phyloP scores from a whole-genome alignment of 2,888 invertebrate species.

The Galerucella calmariensis region DNA sequence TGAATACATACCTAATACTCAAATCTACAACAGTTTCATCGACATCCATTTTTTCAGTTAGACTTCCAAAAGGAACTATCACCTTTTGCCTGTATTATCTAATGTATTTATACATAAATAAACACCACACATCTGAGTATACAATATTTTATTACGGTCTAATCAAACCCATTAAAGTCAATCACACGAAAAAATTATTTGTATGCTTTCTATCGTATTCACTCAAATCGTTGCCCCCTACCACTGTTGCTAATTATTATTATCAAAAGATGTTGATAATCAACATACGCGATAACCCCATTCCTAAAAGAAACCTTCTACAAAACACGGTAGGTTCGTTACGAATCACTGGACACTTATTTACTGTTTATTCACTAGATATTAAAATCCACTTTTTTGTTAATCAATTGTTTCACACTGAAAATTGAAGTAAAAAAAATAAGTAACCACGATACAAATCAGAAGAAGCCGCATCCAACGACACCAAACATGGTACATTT shows the following conservation, averaged over 20 bases:
- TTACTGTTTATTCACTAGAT: slow-evolving; percentile 9
- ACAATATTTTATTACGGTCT: slow-evolving; percentile 11
- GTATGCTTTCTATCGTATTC: slow-evolving; percentile 36
- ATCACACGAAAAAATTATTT: slow-evolving; percentile 26
- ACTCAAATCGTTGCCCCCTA: slow-evolving; percentile 30
- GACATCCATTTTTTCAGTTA: slow-evolving; percentile 79
- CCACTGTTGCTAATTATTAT: slow-evolving; percentile 43
- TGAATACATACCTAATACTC: slow-evolving; percentile 77
- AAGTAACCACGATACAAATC: slow-evolving; percentile 14
- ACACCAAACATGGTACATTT: slow-evolving; percentile 63
- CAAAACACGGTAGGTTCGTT: slow-evolving; percentile 31
- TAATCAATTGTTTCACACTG: slow-evolving; percentile 5
- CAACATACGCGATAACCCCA: slow-evolving; percentile 46
- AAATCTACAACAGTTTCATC: slow-evolving; percentile 91
- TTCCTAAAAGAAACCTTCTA: slow-evolving; percentile 29
- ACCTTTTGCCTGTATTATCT: slow-evolving; percentile 22
- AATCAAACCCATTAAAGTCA: slow-evolving; percentile 19
- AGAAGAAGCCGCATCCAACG: slow-evolving; percentile 54
- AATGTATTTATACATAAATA: slow-evolving; percentile 22
- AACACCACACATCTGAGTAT: slow-evolving; percentile 25
- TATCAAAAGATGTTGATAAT: slow-evolving; percentile 56
- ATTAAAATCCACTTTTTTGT: slow-evolving; percentile 13
- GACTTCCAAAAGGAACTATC: slow-evolving; percentile 28
- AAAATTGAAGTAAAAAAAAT: slow-evolving; percentile 11
- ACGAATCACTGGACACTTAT: slow-evolving; percentile 20